Conservation (phyloP, 23 tunicate genomes). For the Clavelina lepadiformis region DNA sequence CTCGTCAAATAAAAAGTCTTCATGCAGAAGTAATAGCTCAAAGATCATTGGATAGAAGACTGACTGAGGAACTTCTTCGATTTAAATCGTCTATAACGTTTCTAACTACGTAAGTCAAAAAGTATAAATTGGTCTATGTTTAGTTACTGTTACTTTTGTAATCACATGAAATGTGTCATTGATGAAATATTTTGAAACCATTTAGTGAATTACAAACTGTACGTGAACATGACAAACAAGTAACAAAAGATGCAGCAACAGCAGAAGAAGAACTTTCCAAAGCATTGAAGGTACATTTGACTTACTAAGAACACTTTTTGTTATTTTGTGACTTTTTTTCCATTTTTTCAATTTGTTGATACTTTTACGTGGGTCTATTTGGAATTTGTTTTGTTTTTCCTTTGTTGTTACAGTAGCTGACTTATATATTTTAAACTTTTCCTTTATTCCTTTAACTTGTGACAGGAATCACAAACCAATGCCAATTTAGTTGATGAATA, state of each 20-base stretch:
- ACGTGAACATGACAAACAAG: constrained; percentile 55
- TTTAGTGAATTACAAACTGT: constrained; percentile 48
- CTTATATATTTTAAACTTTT: not conserved
- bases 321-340: not conserved
- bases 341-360: not conserved
- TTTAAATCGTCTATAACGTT: constrained; percentile 74
- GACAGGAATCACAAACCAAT: constrained; percentile 61
- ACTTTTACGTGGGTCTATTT: not conserved
- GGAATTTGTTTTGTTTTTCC: not conserved
- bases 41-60: constrained; percentile 82
- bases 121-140: not conserved
- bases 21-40: constrained; percentile 97
- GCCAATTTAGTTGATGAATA: constrained; percentile 77
- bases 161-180: not conserved
- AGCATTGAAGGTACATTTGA: constrained; percentile 28
- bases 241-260: constrained; percentile 29
- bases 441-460: not conserved
- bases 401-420: not conserved
- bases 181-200: not conserved
- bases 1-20: constrained; percentile 82
- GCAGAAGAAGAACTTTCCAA: constrained; percentile 50
- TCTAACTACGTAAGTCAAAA: constrained; percentile 59
- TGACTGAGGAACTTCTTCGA: constrained; percentile 77
- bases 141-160: not conserved
- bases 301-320: not conserved